phyloP scores from a whole-genome alignment of 2,888 invertebrate genomes.

The Cryptus viduatorius region DNA sequence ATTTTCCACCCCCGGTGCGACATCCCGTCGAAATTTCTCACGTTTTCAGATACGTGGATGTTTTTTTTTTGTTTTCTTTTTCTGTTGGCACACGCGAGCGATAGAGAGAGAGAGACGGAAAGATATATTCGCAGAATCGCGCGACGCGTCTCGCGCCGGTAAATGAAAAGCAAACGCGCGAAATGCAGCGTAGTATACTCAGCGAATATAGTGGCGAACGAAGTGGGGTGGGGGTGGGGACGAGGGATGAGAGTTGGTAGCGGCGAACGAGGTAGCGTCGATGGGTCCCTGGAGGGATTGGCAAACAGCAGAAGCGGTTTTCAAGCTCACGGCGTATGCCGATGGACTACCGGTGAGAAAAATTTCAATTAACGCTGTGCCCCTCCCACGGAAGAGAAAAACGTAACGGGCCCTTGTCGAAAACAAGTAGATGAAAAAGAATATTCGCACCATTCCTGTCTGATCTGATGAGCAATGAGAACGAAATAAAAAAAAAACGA shows the following conservation, averaged over 20 bases:
- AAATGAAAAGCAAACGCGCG: conserved; percentile 81
- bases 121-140: conserved; percentile 50
- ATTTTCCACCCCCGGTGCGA: neutral
- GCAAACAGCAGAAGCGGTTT: conserved; percentile 63
- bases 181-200: conserved; percentile 55
- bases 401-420: neutral
- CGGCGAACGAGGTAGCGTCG: conserved; percentile 39
- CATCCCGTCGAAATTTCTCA: neutral
- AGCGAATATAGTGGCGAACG: conserved; percentile 42
- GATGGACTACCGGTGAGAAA: conserved; percentile 62
- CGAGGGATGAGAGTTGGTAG: conserved; percentile 11
- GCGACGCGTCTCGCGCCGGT: conserved; percentile 50
- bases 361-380: conserved; percentile 68
- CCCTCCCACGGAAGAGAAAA: conserved; percentile 31
- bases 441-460: conserved; percentile 27
- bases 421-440: conserved; percentile 49
- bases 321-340: conserved; percentile 55
- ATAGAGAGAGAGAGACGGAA: conserved; percentile 14
- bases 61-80: no score
- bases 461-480: neutral
- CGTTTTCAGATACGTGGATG: neutral
- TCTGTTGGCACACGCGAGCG: conserved; percentile 20
- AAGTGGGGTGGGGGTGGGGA: neutral
- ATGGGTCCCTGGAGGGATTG: conserved; percentile 60
- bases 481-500: neutral